Evolutionary conservation across 2,797 vertebrate genomes (phyloP).

Genomic region (Falco novaeseelandiae): DNA sequence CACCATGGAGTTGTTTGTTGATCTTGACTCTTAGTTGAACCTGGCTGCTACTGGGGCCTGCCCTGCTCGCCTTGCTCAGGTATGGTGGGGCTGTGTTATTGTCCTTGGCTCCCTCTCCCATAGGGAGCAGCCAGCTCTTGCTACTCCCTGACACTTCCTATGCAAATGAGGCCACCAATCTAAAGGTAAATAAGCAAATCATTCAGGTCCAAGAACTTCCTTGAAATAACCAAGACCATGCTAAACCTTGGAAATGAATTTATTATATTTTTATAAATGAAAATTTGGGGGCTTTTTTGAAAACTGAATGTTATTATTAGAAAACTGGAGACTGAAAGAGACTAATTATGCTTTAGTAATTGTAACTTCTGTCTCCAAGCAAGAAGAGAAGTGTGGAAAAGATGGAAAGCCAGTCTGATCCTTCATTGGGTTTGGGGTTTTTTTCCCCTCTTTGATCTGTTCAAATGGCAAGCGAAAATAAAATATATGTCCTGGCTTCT

Average conservation of each 20-base stretch:
- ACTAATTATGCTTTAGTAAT: neutral
- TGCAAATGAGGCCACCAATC: fast-evolving
- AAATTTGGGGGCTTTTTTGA: neutral
- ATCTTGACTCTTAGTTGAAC: neutral
- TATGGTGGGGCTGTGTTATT: fast-evolving
- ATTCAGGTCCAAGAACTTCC: neutral
- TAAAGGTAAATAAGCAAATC: neutral
- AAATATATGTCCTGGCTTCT: neutral
- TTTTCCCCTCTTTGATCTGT: neutral
- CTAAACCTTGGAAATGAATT: neutral
- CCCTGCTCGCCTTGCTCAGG: neutral
- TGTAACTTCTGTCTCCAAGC: neutral
- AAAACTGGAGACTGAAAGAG: neutral
- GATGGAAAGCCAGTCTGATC: neutral
- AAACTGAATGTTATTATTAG: neutral
- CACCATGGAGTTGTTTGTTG: fast-evolving
- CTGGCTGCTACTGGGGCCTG: neutral
- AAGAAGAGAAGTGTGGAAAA: neutral
- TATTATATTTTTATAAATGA: neutral
- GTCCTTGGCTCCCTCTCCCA: fast-evolving
- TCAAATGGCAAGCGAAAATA: neutral
- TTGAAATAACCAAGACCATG: neutral
- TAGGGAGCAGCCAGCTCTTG: neutral
- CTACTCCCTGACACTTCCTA: fast-evolving
- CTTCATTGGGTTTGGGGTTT: neutral